These are phyloP conservation scores for Xiphophorus maculatus DNA, from an alignment of 2,113 vertebrate species.

Conservation along the genomic window DNA sequence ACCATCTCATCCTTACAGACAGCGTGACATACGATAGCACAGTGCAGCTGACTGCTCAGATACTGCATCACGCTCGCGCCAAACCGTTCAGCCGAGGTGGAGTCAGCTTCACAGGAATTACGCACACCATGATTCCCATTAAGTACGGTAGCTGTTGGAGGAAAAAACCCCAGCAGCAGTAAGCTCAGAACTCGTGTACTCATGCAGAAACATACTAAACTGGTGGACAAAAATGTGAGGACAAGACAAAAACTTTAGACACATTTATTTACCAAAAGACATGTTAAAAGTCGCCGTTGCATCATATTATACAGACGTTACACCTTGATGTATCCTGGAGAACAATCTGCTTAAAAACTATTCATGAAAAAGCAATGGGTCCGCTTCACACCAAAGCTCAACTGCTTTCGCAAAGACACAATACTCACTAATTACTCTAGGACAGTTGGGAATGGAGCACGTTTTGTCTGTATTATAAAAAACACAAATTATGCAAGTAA, in stretches of 20 bases:
- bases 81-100: conserved; percentile 48
- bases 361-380: not conserved
- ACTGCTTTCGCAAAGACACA: not conserved
- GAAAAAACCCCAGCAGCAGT: conserved; percentile 37
- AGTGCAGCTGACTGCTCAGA: conserved; percentile 23
- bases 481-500: conserved; percentile 5
- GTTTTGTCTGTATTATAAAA: not conserved
- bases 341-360: not conserved
- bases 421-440: not conserved
- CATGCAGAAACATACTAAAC: not conserved
- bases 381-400: not conserved
- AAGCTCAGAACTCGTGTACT: conserved; percentile 4
- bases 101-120: conserved; percentile 68
- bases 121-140: conserved; percentile 71
- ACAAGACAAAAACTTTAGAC: not conserved
- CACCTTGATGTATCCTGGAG: not conserved
- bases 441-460: not conserved
- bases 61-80: not conserved
- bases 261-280: conserved; percentile 19
- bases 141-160: conserved; percentile 34
- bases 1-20: conserved; percentile 24
- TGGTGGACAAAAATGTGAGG: not conserved
- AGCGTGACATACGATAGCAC: conserved; percentile 16
- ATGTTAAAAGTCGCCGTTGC: conserved; percentile 1
- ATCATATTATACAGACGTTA: not conserved